Evolutionary conservation across 1,140 invertebrate species (phyloP), one percentile per base, ranked within the genome.

Genomic region (Penaeus chinensis): DNA sequence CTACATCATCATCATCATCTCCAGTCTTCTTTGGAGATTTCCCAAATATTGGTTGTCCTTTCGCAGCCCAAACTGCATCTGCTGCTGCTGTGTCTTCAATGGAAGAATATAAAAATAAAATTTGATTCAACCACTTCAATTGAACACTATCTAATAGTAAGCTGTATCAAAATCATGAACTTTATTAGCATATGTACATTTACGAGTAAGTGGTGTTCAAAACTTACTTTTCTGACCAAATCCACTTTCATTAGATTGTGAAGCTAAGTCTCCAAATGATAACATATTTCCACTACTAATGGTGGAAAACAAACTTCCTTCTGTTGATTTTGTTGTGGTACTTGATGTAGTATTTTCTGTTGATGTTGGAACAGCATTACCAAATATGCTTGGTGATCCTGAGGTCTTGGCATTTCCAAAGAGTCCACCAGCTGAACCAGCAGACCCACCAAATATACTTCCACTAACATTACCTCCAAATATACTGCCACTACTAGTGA

Each of bases 381-480:
- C 74, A 37, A 85, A 78, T 20, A 66, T 71, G 54, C 54, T 82
- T 22, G 47, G 8, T n/a, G 71, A 42, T 54, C 54, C 54, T 54
- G 54, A 54, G 11, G 54, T 54, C 54, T 54, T 54, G 13, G 63
- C 22, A 69, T 47, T 22, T 16, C 76, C 2, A 2, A 62, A 32
- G 24, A 65, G 71, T 91, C 91, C 94, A 91, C 62, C 93, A 90
- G 47, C 93, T 84, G 81, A 95, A 91, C 24, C 91, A 82, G 82
- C 92, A 90, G 11, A 18, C 32, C 62, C 61, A 32, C 84, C 84
- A 79, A 81, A 79, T 24, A 74, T 69, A 24, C 20, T 32, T 19
- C 47, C 60, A 11, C 94, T 19, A 94, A 61, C 27, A 65, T 19
- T 54, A 77, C 61, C 66, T 27, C 77, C 62, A 71, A 85, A 85